Evolutionary conservation across 1,140 invertebrate genomes (phyloP).

Genomic region (Lasioglossum baleicum): DNA sequence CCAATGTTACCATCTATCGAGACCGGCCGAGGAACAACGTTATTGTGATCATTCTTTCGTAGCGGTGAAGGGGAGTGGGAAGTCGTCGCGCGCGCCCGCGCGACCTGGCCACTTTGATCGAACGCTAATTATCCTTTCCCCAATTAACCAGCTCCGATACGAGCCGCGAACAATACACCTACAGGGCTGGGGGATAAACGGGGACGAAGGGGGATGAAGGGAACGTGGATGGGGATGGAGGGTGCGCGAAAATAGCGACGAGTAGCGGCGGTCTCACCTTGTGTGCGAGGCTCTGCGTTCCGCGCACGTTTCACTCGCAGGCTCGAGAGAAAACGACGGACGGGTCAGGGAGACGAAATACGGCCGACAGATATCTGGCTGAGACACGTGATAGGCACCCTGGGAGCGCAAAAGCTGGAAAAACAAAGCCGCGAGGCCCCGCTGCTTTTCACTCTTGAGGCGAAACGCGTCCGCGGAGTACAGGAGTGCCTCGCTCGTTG

Average conservation of each 20-base stretch:
- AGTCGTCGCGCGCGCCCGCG: no score
- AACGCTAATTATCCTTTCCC: conserved; percentile 46
- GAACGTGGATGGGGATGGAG: not conserved
- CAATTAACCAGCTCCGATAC: conserved; percentile 42
- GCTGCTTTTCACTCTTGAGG: no score
- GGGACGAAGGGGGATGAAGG: not conserved
- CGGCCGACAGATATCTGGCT: not conserved
- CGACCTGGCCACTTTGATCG: conserved; percentile 18
- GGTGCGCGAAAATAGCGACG: conserved; percentile 23
- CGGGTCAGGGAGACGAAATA: conserved; percentile 10
- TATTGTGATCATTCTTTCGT: conserved; percentile 33
- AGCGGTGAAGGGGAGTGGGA: not conserved
- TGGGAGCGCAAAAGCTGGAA: not conserved
- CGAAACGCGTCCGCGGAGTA: no score
- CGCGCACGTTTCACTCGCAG: conserved; percentile 4
- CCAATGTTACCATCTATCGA: not conserved
- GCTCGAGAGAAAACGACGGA: conserved; percentile 1
- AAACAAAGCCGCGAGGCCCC: no score
- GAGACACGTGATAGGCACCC: not conserved
- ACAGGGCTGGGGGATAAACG: not conserved
- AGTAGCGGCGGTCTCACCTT: conserved; percentile 23
- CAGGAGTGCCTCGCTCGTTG: no score
- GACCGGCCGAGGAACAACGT: not conserved
- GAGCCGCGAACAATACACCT: conserved; percentile 20
- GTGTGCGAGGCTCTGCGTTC: conserved; percentile 1